phyloP scores from a whole-genome alignment of 2,888 invertebrate genomes.

The Drosophila mimica region DNA sequence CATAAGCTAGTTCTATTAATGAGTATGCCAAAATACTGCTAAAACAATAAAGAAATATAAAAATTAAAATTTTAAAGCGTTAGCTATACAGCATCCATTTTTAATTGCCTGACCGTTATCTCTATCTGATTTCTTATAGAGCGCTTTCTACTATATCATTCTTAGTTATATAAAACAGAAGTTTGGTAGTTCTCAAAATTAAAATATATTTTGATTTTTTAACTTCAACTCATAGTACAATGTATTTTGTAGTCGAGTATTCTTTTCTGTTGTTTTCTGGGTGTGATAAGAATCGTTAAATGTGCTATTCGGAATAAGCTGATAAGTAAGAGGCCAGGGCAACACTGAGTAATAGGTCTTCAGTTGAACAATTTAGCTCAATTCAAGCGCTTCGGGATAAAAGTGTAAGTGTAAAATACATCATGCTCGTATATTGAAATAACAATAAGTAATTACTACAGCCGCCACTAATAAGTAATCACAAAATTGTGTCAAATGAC shows the following conservation, averaged over 20 bases:
- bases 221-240: neutral
- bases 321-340: conserved; percentile 33
- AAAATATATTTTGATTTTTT: neutral
- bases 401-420: neutral
- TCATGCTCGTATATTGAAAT: neutral
- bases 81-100: neutral
- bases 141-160: neutral
- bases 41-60: neutral
- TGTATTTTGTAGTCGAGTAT: conserved; percentile 22
- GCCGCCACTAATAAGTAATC: neutral
- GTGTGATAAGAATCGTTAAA: conserved; percentile 42
- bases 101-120: neutral
- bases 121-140: too few relatives aligned
- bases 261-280: neutral
- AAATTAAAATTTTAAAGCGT: neutral
- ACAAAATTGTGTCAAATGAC: neutral
- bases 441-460: neutral
- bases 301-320: conserved; percentile 15
- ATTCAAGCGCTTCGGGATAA: neutral
- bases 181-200: neutral
- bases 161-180: neutral
- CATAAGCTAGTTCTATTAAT: neutral
- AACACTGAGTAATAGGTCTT: conserved; percentile 7
- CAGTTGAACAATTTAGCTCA: conserved; percentile 26
- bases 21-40: neutral